Conservation (phyloP, 2,888 invertebrate species). For the Thera obeliscata region DNA sequence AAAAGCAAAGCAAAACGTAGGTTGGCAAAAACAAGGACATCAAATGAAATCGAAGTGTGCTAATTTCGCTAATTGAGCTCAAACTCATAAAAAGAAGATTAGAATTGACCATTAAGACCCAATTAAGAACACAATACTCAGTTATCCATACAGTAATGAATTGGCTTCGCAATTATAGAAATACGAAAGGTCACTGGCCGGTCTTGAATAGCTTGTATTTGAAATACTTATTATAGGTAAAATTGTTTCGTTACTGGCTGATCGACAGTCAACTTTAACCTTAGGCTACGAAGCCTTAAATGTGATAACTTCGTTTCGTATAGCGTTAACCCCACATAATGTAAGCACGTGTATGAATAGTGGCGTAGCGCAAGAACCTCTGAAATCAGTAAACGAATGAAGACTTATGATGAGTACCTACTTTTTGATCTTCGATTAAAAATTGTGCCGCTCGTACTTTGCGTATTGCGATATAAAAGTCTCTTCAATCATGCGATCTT, state of each 20-base stretch:
- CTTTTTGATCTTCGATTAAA: no score
- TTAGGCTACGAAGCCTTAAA: no score
- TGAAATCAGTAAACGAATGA: background rate
- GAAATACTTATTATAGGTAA: background rate
- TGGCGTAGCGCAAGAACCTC: background rate
- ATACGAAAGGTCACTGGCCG: constrained; percentile 19
- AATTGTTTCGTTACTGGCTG: background rate
- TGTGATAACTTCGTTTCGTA: no score
- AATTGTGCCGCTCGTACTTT: no score
- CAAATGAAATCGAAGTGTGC: constrained; percentile 19
- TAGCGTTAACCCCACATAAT: no score
- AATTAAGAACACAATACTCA: constrained; percentile 32
- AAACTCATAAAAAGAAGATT: constrained; percentile 26
- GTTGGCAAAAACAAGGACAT: background rate
- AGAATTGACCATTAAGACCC: constrained; percentile 26
- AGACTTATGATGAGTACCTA: no score
- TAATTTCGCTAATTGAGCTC: constrained; percentile 15
- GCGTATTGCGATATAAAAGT: no score
- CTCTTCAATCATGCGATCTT: no score
- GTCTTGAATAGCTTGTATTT: constrained; percentile 1
- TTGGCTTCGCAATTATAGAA: constrained; percentile 28
- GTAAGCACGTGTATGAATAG: background rate
- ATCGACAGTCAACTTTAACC: background rate
- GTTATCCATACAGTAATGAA: constrained; percentile 28
- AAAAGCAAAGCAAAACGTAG: no score